A percentile compares a stretch with the other conserved stretches of the same genome.
Evolutionary conservation across 2,113 vertebrate species (phyloP).

Genomic region (Mohoua ochrocephala): DNA sequence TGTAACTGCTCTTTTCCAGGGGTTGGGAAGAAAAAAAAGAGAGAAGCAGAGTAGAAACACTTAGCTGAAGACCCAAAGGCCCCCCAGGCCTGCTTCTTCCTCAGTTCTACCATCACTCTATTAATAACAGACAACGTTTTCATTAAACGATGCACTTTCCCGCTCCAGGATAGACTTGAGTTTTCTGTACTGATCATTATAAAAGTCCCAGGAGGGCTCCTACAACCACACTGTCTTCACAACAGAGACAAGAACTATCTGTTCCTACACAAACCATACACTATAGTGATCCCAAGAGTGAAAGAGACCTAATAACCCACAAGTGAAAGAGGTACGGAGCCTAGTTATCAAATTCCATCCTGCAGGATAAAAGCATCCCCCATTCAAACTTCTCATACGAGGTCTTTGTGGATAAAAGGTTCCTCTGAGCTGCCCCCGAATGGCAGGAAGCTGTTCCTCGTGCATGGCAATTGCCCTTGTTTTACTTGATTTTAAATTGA

Average conservation of each 20-base stretch:
- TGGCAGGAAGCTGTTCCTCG: conserved; percentile 21
- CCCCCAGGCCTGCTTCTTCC: conserved; percentile 46
- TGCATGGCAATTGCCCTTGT: conserved; percentile 21
- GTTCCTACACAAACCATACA: conserved; percentile 41
- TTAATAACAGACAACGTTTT: conserved; percentile 69
- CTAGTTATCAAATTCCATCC: conserved; percentile 60
- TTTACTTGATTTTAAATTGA: conserved; percentile 2
- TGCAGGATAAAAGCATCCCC: conserved; percentile 50
- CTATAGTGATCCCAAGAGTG: conserved; percentile 49
- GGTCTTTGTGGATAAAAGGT: conserved; percentile 48
- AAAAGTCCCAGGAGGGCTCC: conserved; percentile 58
- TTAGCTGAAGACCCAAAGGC: conserved; percentile 68
- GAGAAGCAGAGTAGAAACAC: conserved; percentile 62
- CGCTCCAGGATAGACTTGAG: conserved; percentile 62
- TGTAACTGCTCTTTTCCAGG: conserved; percentile 66
- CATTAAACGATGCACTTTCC: conserved; percentile 64
- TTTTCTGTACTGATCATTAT: conserved; percentile 67
- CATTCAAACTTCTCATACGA: conserved; percentile 38
- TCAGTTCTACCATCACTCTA: conserved; percentile 67
- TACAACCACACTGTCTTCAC: conserved; percentile 65
- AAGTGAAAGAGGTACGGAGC: conserved; percentile 45
- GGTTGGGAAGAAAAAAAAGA: conserved; percentile 14
- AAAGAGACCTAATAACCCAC: conserved; percentile 57
- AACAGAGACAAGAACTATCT: conserved; percentile 65
- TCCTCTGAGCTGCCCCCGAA: conserved; percentile 16